Base-by-base conservation (phyloP, 2,113 vertebrate genomes). In the Syngnathus scovelli region DNA sequence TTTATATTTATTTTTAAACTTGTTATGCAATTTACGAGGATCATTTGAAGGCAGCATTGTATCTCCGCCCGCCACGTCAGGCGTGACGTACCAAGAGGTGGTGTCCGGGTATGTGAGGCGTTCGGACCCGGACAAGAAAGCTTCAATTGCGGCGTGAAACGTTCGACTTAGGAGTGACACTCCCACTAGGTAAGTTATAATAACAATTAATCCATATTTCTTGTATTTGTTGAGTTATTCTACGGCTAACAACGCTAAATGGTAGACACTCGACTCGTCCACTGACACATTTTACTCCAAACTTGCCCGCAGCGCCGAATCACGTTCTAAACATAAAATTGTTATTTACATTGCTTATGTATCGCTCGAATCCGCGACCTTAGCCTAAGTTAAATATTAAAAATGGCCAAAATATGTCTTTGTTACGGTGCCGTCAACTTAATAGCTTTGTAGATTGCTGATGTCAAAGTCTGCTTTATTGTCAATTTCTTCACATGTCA, bases 21-120 rank as follows among this genome's bases (percentile, higher is more conserved):
- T 1, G 15, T 0, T 3, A 6, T 6, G 5, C 15, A 1, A 66
- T 72, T 72, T 81, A 70, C 83, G 65, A 66, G 77, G 5, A 2
- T 23, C 16, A 51, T 44, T 0, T 81, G 67, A 87, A 84, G 0
- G 83, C 77, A 59, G 8, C 82, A 46, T 6, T 10, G 43, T 67
- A 21, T 65, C 15, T 9, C 33, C 46, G 9, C 49, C 9, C 83
- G 86, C 88, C 85, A 89, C 88, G 88, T 89, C 69, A 83, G 69
- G 46, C 15, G 72, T 86, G 88, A 87, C 88, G 85, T 79, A 61
- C 2, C 23, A 51, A 80, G 78, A 82, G 80, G 81, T 44, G 84
- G 79, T 5, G 74, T 67, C 78, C 61, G 75, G 69, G 64, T 61
- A 66, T 48, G 59, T 76, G 77, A 65, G 72, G 62, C 5, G 52